Evolutionary conservation across 1,140 invertebrate species (phyloP).

Genomic region (Aphidius gifuensis): DNA sequence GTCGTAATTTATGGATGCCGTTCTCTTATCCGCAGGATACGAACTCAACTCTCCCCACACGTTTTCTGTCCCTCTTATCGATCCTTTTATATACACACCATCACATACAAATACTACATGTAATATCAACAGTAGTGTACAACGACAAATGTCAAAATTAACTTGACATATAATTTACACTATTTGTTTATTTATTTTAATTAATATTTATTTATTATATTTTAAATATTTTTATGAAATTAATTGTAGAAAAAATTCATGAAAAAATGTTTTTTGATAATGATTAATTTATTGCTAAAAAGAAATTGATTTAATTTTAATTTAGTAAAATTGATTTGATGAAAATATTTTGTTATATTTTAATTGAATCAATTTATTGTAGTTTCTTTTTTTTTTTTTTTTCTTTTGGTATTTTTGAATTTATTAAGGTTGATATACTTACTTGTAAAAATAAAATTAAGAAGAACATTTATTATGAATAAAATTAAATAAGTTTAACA

Average conservation of each 20-base stretch:
- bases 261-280: too few species aligned
- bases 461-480: not conserved
- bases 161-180: not conserved
- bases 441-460: too few species aligned
- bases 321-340: too few species aligned
- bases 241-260: too few species aligned
- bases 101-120: too few species aligned
- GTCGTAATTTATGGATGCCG: constrained; percentile 56
- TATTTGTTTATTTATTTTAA: not conserved
- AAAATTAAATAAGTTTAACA: not conserved
- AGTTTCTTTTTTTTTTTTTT: not conserved
- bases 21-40: constrained; percentile 56
- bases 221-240: too few species aligned
- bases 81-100: constrained; percentile 31
- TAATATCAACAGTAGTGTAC: constrained; percentile 36
- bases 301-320: too few species aligned
- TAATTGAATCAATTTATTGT: too few species aligned
- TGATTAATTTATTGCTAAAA: too few species aligned
- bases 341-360: too few species aligned
- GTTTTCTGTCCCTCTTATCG: constrained; percentile 53
- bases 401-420: not conserved
- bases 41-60: constrained; percentile 51
- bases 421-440: not conserved
- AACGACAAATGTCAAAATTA: constrained; percentile 45
- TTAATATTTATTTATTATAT: too few species aligned